Evolutionary conservation across 30 jellyfish, hydroid and myxozoan species (phyloP).

Genomic region (Aurelia aurita complex sp. Pacific): DNA sequence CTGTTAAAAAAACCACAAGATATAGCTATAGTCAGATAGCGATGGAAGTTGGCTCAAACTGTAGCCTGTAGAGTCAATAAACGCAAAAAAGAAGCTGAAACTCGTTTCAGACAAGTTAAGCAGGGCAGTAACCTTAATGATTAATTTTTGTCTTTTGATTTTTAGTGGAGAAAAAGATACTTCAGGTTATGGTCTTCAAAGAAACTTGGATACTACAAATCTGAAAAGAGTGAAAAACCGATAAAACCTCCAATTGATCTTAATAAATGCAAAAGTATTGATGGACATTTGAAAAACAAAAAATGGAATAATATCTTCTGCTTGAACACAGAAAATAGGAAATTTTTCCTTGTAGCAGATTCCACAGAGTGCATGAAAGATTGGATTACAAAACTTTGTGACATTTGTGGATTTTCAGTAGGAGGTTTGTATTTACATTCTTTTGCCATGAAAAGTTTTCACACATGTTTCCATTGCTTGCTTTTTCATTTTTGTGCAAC

Average conservation of each 20-base stretch:
- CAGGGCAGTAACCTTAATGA: too few relatives aligned
- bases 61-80: too few relatives aligned
- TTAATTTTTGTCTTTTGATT: not conserved
- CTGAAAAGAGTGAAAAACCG: conserved; percentile 61
- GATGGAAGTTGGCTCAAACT: too few relatives aligned
- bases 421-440: conserved; percentile 10
- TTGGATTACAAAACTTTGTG: conserved; percentile 57
- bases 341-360: conserved; percentile 63
- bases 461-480: too few relatives aligned
- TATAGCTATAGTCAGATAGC: too few relatives aligned
- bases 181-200: conserved; percentile 84
- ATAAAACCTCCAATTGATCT: conserved; percentile 78
- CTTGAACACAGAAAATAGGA: conserved; percentile 52
- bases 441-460: not conserved
- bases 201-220: conserved; percentile 78
- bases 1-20: too few relatives aligned
- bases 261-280: conserved; percentile 58
- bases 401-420: conserved; percentile 56
- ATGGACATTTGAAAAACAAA: conserved; percentile 52
- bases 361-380: conserved; percentile 47
- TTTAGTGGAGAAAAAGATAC: conserved; percentile 85
- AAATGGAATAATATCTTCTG: conserved; percentile 64
- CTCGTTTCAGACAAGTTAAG: too few relatives aligned
- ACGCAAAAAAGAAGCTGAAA: too few relatives aligned
- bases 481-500: too few relatives aligned